Evolutionary conservation across 1,140 invertebrate genomes (phyloP).

Genomic region (Megalonaias nervosa): DNA sequence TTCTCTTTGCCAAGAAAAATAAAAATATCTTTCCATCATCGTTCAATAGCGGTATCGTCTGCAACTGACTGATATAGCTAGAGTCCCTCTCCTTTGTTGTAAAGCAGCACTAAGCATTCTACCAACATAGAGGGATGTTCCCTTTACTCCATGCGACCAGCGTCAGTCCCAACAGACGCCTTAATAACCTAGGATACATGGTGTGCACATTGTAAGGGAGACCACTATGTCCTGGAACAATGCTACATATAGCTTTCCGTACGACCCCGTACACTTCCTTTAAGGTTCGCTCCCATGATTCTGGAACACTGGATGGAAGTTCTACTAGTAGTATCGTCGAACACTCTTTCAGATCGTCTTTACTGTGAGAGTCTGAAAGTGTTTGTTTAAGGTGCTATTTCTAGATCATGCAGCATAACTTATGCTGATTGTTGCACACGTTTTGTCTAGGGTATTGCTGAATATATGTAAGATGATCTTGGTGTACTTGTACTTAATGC

Average conservation of each 20-base stretch:
- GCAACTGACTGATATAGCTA: slow-evolving; percentile 23
- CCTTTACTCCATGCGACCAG: slow-evolving; percentile 2
- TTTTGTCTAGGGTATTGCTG: too few species aligned
- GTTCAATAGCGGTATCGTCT: slow-evolving; percentile 22
- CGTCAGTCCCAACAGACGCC: background rate
- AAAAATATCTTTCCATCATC: slow-evolving; percentile 31
- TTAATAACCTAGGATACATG: background rate
- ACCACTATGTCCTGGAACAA: background rate
- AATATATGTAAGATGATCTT: too few species aligned
- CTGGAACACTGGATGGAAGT: background rate
- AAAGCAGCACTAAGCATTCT: slow-evolving; percentile 17
- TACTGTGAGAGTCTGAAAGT: background rate
- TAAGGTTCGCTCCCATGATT: background rate
- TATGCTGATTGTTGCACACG: too few species aligned
- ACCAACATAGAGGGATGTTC: slow-evolving; percentile 5
- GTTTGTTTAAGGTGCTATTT: background rate
- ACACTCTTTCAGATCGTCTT: background rate
- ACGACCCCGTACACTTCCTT: background rate
- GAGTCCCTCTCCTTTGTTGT: slow-evolving; percentile 26
- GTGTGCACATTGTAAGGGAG: background rate
- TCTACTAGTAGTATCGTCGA: too few species aligned
- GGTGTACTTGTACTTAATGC: too few species aligned
- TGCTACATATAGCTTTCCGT: background rate
- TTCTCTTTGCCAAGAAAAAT: slow-evolving; percentile 11
- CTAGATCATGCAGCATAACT: too few species aligned